phyloP scores from a whole-genome alignment of 1,140 invertebrate species.

The Acromyrmex echinatior region DNA sequence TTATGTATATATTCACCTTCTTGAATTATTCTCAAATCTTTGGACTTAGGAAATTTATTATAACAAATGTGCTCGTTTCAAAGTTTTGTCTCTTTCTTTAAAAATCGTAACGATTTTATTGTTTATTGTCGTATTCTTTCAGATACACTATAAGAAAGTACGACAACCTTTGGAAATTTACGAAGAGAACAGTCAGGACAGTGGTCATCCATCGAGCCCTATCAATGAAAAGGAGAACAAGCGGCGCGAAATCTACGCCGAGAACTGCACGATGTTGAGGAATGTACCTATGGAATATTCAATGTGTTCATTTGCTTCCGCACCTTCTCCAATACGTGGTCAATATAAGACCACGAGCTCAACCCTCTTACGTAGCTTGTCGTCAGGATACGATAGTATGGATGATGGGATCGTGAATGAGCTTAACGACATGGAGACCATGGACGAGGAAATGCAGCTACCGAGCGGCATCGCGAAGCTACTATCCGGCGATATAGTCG shows the following conservation, averaged over 20 bases:
- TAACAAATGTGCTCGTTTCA: no score
- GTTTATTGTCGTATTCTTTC: not conserved
- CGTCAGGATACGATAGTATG: slow-evolving; percentile 88
- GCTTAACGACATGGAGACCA: slow-evolving; percentile 88
- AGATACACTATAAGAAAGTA: slow-evolving; percentile 59
- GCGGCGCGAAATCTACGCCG: slow-evolving; percentile 73
- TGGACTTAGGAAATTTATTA: not conserved
- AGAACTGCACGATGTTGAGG: not conserved
- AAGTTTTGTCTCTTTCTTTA: not conserved
- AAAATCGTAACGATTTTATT: slow-evolving; percentile 2
- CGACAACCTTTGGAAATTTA: slow-evolving; percentile 83
- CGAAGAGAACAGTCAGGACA: slow-evolving; percentile 88
- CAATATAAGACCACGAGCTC: slow-evolving; percentile 38
- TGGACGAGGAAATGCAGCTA: slow-evolving; percentile 80
- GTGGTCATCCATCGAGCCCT: slow-evolving; percentile 85
- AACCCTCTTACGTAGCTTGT: slow-evolving; percentile 86
- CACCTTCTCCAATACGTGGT: not conserved
- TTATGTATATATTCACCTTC: not conserved
- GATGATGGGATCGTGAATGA: slow-evolving; percentile 90
- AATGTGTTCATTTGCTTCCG: slow-evolving; percentile 16
- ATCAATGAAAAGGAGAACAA: slow-evolving; percentile 68
- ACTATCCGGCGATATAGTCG: slow-evolving; percentile 80
- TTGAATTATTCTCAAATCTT: not conserved
- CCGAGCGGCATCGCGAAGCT: slow-evolving; percentile 80
- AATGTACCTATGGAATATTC: not conserved